Conservation (phyloP, 2,797 vertebrate species). For the Rhynchotus rufescens region DNA sequence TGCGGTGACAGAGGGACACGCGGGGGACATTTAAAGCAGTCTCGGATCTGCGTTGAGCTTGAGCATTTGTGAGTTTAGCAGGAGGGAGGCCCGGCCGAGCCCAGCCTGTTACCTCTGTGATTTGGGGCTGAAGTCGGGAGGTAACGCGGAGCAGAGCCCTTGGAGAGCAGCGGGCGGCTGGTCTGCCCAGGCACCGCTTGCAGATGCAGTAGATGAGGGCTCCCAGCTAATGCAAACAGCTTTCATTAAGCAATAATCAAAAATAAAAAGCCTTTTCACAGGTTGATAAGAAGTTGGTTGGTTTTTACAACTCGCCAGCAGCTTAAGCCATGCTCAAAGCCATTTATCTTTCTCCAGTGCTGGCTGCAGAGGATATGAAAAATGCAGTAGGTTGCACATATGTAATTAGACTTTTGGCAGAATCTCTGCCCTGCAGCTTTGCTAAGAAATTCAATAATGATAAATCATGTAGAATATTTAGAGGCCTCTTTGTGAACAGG, state of each 20-base stretch:
- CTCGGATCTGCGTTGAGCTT: rapidly evolving
- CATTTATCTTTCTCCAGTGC: constrained; percentile 13
- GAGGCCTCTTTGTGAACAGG: constrained; percentile 23
- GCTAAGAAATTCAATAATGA: constrained; percentile 67
- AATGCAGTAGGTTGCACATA: constrained; percentile 41
- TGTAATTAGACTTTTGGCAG: constrained; percentile 74
- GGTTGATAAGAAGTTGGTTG: constrained; percentile 51
- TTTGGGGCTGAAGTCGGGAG: background rate
- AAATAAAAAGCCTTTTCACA: constrained; percentile 61
- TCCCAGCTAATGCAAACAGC: constrained; percentile 32
- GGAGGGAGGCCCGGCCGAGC: background rate
- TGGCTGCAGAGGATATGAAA: constrained; percentile 60
- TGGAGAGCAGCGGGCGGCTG: background rate
- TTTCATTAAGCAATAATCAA: constrained; percentile 68
- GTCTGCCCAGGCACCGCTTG: background rate
- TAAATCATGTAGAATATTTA: constrained; percentile 62
- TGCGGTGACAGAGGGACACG: too few species aligned
- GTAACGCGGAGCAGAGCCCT: background rate
- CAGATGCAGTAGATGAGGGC: background rate
- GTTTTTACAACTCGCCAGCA: background rate
- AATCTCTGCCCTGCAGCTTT: constrained; percentile 68
- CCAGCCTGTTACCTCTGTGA: background rate
- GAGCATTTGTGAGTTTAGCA: background rate
- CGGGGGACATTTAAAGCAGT: too few species aligned
- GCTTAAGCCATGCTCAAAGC: background rate